A percentile compares a stretch with the other conserved stretches of the same genome.
Conservation (phyloP, 2,113 vertebrate species). For the Ceratotherium simum region DNA sequence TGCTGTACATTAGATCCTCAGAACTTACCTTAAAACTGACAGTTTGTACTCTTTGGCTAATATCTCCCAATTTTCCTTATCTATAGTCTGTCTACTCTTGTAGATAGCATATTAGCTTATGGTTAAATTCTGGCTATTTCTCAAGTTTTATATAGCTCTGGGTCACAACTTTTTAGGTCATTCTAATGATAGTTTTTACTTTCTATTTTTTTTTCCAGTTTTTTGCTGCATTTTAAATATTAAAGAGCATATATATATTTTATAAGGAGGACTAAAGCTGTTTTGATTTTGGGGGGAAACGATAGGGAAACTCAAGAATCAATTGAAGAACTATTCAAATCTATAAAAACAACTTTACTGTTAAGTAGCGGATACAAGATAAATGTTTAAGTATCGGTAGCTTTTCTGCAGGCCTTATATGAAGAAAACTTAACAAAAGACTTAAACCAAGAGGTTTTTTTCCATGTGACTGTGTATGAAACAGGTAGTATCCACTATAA, state of each 20-base stretch:
- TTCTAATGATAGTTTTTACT: background rate
- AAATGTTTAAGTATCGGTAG: background rate
- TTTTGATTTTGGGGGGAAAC: background rate
- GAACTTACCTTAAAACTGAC: background rate
- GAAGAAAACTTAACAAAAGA: conserved; percentile 33
- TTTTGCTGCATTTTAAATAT: conserved; percentile 38
- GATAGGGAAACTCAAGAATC: background rate
- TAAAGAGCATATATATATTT: background rate
- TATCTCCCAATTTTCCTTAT: background rate
- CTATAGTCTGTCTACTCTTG: background rate
- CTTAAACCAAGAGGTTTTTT: background rate
- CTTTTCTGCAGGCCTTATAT: background rate
- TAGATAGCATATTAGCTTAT: background rate
- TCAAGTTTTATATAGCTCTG: background rate
- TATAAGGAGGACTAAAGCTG: background rate
- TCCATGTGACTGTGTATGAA: background rate
- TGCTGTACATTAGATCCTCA: background rate
- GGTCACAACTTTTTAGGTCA: background rate
- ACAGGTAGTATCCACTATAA: background rate
- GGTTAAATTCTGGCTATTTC: background rate
- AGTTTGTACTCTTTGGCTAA: background rate
- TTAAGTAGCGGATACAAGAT: background rate
- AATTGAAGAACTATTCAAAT: background rate
- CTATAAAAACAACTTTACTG: background rate
- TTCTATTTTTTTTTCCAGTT: background rate